Evolutionary conservation across 1,140 invertebrate genomes (phyloP), one percentile per base, ranked within the genome.

Genomic region (Rhopalosiphum maidis): DNA sequence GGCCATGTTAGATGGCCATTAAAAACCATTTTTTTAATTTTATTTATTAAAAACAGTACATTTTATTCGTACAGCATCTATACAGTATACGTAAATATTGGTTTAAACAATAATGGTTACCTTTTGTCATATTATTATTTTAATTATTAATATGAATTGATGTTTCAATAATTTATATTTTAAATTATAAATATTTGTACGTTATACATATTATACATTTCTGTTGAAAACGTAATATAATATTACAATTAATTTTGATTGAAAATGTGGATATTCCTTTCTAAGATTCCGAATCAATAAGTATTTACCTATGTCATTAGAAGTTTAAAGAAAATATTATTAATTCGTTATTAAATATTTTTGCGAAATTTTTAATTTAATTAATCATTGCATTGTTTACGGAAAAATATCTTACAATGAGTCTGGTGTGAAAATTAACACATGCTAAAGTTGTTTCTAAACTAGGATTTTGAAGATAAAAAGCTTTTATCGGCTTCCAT

Each of bases 401-500:
- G n/a, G 3, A 82, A 35, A 82, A 37, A 37, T 30, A 82, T 46
- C 15, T 86, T 46, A 46, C 25, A 86, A 86, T 15, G 85, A 46
- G 25, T 46, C 85, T n/a, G 41, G 3, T 46, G 85, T 86, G 85
- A 86, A 86, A 86, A 46, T 46, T 25, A 86, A 48, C 85, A 86
- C 23, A 46, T 86, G 41, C 25, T 25, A 46, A 86, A 46, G 43
- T 86, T 86, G 85, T 86, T 86, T 46, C 23, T 86, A 46, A 86
- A 86, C 23, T 86, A 86, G 85, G 85, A 86, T 86, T 86, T 86
- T 46, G 41, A 86, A 15, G 85, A 46, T 86, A 46, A 86, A 86
- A 86, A 86, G 22, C 85, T 86, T 86, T 86, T 86, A 46, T 86
- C 43, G 11, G 85, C 41, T 86, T 86, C 43, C 30, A 86, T 86